Percentiles rank a stretch among this genome's conserved stretches.
phyloP scores from a whole-genome alignment of 2,888 invertebrate species.

The Dolichopus griseipennis region DNA sequence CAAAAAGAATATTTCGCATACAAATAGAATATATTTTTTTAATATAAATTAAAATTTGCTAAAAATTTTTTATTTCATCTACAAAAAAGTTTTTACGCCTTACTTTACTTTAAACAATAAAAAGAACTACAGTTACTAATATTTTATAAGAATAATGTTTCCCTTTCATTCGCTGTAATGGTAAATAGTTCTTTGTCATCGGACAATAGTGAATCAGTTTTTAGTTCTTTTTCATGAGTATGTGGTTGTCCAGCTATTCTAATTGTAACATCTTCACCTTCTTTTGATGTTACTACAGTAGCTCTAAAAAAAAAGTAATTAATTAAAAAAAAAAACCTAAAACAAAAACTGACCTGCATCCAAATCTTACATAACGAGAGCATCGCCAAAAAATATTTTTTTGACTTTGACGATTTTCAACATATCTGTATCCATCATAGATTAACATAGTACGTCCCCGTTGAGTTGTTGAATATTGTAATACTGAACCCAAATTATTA shows the following conservation, averaged over 20 bases:
- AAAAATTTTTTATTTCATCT: background rate
- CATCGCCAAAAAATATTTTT: constrained; percentile 44
- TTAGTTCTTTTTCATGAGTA: constrained; percentile 39
- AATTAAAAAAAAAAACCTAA: too few species aligned
- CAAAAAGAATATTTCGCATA: too few species aligned
- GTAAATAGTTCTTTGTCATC: background rate
- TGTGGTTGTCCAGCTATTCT: constrained; percentile 40
- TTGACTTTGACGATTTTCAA: constrained; percentile 41
- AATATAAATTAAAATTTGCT: background rate
- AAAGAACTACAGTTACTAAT: background rate
- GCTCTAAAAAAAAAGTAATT: constrained; percentile 27
- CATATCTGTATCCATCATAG: constrained; percentile 42
- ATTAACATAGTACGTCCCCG: constrained; percentile 42
- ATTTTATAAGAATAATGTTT: background rate
- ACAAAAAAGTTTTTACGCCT: background rate
- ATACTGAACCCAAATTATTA: constrained; percentile 12
- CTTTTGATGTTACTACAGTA: constrained; percentile 41
- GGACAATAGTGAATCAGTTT: constrained; percentile 29
- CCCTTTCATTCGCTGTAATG: background rate
- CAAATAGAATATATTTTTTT: background rate
- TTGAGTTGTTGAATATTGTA: constrained; percentile 43
- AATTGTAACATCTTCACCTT: constrained; percentile 33
- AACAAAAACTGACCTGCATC: constrained; percentile 25
- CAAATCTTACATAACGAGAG: constrained; percentile 41
- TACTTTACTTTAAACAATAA: background rate